Percentiles rank a stretch among this genome's conserved stretches.
These are phyloP conservation scores for Oxyura jamaicensis DNA, from an alignment of 2,113 vertebrate species.

Conservation along the genomic window DNA sequence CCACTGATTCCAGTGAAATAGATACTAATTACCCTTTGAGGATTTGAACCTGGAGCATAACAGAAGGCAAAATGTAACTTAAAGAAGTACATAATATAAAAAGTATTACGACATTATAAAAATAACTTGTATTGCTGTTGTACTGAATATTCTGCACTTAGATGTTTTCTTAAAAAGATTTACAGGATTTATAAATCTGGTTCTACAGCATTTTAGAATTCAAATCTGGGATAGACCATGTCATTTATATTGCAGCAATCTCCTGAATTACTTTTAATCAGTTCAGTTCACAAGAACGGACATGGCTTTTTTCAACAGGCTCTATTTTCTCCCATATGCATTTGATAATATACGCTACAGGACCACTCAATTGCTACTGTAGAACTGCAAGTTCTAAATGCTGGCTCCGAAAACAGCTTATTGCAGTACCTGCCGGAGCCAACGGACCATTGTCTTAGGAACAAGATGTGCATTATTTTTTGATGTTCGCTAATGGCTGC, in stretches of 20 bases:
- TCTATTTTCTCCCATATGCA: background rate
- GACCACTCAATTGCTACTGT: background rate
- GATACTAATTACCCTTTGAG: slow-evolving; percentile 13
- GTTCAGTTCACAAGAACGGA: background rate
- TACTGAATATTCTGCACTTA: background rate
- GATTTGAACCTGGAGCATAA: background rate
- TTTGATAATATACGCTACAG: background rate
- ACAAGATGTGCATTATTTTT: background rate
- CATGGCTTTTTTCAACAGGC: background rate
- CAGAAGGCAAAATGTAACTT: slow-evolving; percentile 39
- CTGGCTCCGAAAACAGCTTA: background rate
- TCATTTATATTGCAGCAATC: background rate
- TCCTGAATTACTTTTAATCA: background rate
- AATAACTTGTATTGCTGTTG: background rate
- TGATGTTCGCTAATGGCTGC: background rate
- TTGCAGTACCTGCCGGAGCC: background rate
- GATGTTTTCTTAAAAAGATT: background rate
- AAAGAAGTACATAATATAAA: background rate
- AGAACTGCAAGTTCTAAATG: background rate
- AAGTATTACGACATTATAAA: background rate
- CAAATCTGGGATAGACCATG: background rate
- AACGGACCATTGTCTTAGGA: background rate
- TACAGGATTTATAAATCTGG: background rate
- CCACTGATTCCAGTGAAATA: slow-evolving; percentile 27
- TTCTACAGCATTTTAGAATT: background rate